Evolutionary conservation across 2,888 invertebrate species (phyloP).

Genomic region (Erebia palarica): DNA sequence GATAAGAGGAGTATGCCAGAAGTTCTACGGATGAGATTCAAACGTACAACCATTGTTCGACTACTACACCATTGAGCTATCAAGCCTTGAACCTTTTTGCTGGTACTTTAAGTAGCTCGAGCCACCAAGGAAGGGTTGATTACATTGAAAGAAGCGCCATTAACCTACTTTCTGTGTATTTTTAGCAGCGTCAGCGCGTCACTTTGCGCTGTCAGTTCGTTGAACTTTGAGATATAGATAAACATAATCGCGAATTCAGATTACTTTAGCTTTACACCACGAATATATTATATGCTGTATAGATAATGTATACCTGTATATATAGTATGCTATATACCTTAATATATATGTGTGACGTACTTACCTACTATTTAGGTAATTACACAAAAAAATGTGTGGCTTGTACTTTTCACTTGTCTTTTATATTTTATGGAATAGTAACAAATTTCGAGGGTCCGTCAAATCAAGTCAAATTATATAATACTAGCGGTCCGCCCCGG

Average conservation of each 20-base stretch:
- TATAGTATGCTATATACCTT: too few species aligned
- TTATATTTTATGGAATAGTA: too few species aligned
- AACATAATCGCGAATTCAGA: conserved; percentile 22
- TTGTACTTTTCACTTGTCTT: too few species aligned
- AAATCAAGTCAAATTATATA: too few species aligned
- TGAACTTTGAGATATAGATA: conserved; percentile 33
- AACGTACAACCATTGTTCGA: neutral
- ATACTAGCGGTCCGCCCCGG: too few species aligned
- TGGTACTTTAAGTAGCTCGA: conserved; percentile 34
- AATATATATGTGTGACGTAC: too few species aligned
- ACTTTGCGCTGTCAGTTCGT: conserved; percentile 31
- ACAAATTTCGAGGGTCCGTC: too few species aligned
- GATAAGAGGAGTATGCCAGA: too few species aligned
- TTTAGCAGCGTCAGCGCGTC: conserved; percentile 58
- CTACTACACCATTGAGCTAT: neutral
- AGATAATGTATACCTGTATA: too few species aligned
- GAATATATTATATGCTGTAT: too few species aligned
- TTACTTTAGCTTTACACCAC: neutral
- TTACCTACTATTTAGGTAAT: too few species aligned
- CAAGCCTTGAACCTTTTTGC: conserved; percentile 2
- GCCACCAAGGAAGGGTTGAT: conserved; percentile 46
- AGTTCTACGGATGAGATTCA: neutral
- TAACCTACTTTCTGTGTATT: conserved; percentile 71
- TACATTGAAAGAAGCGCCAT: conserved; percentile 58
- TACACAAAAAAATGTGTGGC: too few species aligned